Percentiles rank a stretch among this genome's conserved stretches.
Conservation (phyloP, 2,797 vertebrate species). For the Phrynocephalus vlangalii region DNA sequence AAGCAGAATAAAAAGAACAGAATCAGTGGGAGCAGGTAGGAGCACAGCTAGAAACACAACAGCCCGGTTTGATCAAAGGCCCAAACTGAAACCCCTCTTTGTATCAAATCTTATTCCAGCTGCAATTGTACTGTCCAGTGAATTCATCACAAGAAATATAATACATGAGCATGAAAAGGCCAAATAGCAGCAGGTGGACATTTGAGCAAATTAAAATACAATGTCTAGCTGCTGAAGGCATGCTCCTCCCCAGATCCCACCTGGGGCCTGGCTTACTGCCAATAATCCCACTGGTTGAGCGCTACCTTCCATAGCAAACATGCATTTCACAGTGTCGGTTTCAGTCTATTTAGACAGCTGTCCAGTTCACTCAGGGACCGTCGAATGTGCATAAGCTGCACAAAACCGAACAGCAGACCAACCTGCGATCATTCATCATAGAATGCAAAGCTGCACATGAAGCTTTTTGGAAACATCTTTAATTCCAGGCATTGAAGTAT, state of each 20-base stretch:
- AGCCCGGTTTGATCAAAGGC: neutral
- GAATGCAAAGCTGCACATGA: conserved; percentile 48
- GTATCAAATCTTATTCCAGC: neutral
- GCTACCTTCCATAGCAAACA: neutral
- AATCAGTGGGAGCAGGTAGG: neutral
- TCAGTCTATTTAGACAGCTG: conserved; percentile 11
- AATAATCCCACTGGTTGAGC: neutral
- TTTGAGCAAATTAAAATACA: conserved; percentile 1
- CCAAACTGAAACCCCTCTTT: neutral
- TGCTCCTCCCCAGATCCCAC: neutral
- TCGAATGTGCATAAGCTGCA: conserved; percentile 18
- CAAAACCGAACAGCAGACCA: conserved; percentile 53
- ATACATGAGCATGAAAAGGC: neutral
- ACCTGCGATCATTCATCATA: conserved; percentile 24
- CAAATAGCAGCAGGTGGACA: neutral
- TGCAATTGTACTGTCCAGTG: neutral
- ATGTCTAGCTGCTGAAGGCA: neutral
- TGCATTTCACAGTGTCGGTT: neutral
- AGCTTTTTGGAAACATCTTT: conserved; percentile 41
- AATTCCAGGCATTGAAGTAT: neutral
- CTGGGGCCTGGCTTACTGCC: neutral
- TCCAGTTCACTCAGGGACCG: conserved; percentile 52
- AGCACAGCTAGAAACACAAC: neutral
- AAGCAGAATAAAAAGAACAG: neutral
- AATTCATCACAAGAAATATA: conserved; percentile 1